Evolutionary conservation across 1,140 invertebrate species (phyloP).

Genomic region (Papilio glaucus): DNA sequence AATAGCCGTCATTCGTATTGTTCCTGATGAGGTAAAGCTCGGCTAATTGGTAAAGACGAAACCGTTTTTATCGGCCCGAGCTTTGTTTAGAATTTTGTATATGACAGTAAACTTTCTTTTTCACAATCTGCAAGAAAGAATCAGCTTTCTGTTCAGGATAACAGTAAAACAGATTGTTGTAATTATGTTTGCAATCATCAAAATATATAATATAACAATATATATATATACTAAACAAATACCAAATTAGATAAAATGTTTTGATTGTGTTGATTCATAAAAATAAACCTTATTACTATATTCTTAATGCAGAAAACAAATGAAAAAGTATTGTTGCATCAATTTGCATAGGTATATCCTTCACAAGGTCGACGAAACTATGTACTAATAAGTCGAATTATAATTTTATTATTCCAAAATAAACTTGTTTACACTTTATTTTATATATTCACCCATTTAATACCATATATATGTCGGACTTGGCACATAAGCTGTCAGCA

Average conservation of each 20-base stretch:
- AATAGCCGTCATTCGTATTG: too few relatives aligned
- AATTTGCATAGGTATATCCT: background rate
- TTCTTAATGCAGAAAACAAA: background rate
- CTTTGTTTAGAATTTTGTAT: too few relatives aligned
- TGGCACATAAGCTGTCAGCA: too few relatives aligned
- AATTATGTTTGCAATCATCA: background rate
- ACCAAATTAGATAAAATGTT: background rate
- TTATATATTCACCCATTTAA: background rate
- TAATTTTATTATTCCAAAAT: background rate
- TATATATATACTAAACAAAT: background rate
- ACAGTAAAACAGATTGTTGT: too few relatives aligned
- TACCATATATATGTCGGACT: too few relatives aligned
- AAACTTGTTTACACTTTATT: too few relatives aligned
- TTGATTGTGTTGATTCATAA: background rate
- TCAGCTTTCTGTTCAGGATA: too few relatives aligned
- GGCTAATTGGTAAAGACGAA: too few relatives aligned
- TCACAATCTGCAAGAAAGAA: too few relatives aligned
- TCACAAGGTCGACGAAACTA: constrained; percentile 7
- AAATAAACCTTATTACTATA: background rate
- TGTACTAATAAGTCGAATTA: background rate
- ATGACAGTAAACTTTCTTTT: too few relatives aligned
- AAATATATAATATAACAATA: background rate
- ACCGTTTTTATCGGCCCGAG: too few relatives aligned
- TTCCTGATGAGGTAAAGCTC: too few relatives aligned
- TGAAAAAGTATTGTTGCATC: background rate